A percentile compares a stretch with the other conserved stretches of the same genome.
Conservation (phyloP, 1,140 invertebrate species). For the Calliphora vicina region DNA sequence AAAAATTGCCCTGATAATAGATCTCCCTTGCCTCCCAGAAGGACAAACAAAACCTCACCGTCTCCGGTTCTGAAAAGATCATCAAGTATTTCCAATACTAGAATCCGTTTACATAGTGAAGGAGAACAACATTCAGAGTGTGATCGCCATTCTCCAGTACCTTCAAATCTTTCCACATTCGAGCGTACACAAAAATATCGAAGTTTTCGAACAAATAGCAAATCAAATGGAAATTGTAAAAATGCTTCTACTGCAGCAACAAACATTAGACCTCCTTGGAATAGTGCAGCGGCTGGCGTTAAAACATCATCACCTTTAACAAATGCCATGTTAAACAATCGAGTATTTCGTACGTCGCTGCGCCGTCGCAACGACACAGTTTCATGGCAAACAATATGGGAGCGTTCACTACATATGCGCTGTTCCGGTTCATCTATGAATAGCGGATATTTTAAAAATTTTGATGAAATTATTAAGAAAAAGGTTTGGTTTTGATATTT, state of each 20-base stretch:
- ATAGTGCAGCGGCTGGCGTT: conserved; percentile 59
- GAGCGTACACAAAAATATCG: conserved; percentile 47
- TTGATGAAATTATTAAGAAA: conserved; percentile 54
- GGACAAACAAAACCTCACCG: not conserved
- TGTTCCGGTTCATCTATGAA: conserved; percentile 2
- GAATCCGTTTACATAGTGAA: conserved; percentile 41
- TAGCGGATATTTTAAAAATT: conserved; percentile 55
- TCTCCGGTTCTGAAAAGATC: conserved; percentile 15
- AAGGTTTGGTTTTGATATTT: conserved; percentile 47
- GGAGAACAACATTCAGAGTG: conserved; percentile 37
- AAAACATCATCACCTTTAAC: not conserved
- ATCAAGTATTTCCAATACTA: not conserved
- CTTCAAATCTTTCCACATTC: conserved; percentile 40
- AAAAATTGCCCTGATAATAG: not conserved
- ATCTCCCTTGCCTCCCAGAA: not conserved
- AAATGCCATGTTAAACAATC: conserved; percentile 45
- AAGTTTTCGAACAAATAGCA: conserved; percentile 36
- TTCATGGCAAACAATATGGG: conserved; percentile 55
- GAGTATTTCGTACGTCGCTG: conserved; percentile 51
- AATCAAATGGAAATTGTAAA: not conserved
- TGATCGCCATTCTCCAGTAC: conserved; percentile 37
- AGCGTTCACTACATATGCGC: conserved; percentile 48
- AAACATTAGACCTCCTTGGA: conserved; percentile 65
- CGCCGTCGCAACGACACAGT: conserved; percentile 51
- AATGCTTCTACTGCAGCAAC: not conserved